phyloP scores from a whole-genome alignment of 2,113 vertebrate species.

The Cisticola juncidis region DNA sequence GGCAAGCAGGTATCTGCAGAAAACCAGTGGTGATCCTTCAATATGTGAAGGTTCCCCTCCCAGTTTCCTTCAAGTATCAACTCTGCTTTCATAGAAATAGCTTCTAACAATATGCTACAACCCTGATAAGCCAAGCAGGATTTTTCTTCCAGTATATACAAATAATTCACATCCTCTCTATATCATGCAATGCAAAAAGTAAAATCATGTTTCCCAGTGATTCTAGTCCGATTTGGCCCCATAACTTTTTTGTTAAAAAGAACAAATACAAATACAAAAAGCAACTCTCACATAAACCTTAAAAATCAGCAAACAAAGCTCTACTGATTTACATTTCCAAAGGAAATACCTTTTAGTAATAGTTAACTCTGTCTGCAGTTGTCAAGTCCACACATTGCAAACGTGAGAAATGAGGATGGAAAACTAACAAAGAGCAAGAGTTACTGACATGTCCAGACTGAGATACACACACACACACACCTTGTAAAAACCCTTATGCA shows the following conservation, averaged over 20 bases:
- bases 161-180: not conserved
- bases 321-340: not conserved
- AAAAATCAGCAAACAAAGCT: not conserved
- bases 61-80: not conserved
- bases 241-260: not conserved
- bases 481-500: not conserved
- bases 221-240: not conserved
- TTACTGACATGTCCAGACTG: not conserved
- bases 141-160: not conserved
- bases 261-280: not conserved
- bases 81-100: not conserved
- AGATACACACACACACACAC: not conserved
- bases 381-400: not conserved
- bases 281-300: not conserved
- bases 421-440: not conserved
- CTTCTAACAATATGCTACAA: not conserved
- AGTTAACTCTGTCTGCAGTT: not conserved
- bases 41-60: not conserved
- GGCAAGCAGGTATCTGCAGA: not conserved
- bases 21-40: not conserved
- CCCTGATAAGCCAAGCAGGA: not conserved
- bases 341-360: conserved; percentile 6
- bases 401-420: not conserved
- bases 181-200: not conserved
- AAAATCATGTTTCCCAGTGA: not conserved